phyloP scores from a whole-genome alignment of 1,140 invertebrate genomes.

The Papilio polytes region DNA sequence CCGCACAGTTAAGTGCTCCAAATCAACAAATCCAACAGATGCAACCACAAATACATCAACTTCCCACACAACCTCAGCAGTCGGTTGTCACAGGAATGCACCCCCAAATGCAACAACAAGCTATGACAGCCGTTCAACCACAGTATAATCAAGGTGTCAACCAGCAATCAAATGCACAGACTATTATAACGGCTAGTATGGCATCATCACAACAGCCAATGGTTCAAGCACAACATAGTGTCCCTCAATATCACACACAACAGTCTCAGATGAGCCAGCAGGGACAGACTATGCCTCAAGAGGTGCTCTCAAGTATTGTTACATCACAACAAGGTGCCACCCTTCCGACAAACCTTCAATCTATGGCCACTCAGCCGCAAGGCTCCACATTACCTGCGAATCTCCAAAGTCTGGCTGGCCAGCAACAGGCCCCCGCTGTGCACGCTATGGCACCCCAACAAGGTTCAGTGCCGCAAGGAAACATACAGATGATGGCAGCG shows the following conservation, averaged over 20 bases:
- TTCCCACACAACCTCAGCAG: conserved; percentile 78
- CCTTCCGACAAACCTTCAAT: conserved; percentile 78
- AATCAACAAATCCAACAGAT: conserved; percentile 81
- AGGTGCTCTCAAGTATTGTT: conserved; percentile 82
- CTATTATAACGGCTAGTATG: conserved; percentile 77
- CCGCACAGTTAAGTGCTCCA: conserved; percentile 71
- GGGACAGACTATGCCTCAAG: conserved; percentile 82
- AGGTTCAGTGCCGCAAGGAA: conserved; percentile 84
- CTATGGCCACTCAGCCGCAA: conserved; percentile 80
- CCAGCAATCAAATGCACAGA: conserved; percentile 76
- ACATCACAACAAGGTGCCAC: conserved; percentile 82
- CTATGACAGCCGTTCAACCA: conserved; percentile 74
- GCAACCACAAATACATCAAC: conserved; percentile 79
- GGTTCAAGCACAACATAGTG: conserved; percentile 77
- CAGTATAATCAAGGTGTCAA: conserved; percentile 78
- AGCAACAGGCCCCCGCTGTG: conserved; percentile 78
- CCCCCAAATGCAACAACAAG: conserved; percentile 80
- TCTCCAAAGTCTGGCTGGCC: conserved; percentile 82
- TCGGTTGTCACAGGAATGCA: conserved; percentile 77
- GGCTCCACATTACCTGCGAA: conserved; percentile 85
- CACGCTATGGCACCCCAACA: conserved; percentile 81
- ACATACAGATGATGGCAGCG: conserved; percentile 85
- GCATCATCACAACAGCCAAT: conserved; percentile 77
- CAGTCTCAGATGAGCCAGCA: conserved; percentile 80
- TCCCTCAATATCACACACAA: conserved; percentile 81